These are phyloP conservation scores for Loxodonta africana DNA, from an alignment of 2,113 vertebrate species.

Conservation along the genomic window DNA sequence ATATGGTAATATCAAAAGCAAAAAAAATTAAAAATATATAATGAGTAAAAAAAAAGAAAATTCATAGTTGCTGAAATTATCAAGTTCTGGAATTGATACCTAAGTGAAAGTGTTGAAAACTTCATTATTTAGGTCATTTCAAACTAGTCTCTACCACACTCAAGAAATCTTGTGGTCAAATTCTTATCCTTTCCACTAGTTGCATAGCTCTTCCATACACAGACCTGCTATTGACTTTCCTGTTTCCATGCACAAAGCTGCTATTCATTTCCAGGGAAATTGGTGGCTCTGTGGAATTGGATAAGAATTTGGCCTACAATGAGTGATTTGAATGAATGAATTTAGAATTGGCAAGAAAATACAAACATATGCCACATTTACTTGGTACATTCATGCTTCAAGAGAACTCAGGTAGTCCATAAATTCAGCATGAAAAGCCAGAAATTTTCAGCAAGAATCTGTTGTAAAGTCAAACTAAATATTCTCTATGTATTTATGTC, in stretches of 20 bases:
- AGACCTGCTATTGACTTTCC: constrained; percentile 71
- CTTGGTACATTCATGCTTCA: constrained; percentile 70
- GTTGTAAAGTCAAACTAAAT: constrained; percentile 23
- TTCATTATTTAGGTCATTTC: constrained; percentile 49
- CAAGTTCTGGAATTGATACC: constrained; percentile 25
- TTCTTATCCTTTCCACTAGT: constrained; percentile 52
- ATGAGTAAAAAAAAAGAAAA: not conserved
- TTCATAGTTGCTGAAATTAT: not conserved
- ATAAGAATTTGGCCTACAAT: constrained; percentile 74
- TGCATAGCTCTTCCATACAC: constrained; percentile 43
- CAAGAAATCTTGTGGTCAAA: constrained; percentile 50
- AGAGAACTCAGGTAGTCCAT: constrained; percentile 73
- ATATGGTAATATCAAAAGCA: not conserved
- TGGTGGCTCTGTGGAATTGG: constrained; percentile 70
- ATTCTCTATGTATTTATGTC: not conserved
- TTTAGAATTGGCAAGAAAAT: constrained; percentile 77
- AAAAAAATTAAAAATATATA: not conserved
- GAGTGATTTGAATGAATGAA: constrained; percentile 81
- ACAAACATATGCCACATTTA: constrained; percentile 73
- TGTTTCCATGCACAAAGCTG: constrained; percentile 68
- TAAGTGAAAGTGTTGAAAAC: constrained; percentile 37
- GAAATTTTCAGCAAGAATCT: constrained; percentile 48
- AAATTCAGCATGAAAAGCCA: constrained; percentile 49
- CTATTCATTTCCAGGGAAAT: constrained; percentile 78
- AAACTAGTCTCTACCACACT: constrained; percentile 4